Evolutionary conservation across 92 coral and sea anemone species (phyloP), one percentile per base, ranked within the genome.

Genomic region (Epizoanthus ramosus): DNA sequence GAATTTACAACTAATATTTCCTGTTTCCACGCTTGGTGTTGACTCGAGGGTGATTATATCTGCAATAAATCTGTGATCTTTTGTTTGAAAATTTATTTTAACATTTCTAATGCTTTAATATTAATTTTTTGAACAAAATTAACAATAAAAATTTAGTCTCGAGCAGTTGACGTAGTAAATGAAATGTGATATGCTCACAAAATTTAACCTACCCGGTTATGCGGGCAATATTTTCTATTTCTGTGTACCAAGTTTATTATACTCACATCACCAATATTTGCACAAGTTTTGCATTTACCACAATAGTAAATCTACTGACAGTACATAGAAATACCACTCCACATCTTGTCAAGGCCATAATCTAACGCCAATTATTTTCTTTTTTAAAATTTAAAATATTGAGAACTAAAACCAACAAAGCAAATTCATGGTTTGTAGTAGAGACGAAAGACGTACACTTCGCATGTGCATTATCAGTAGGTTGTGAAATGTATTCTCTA

Each of bases 161-260:
- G 21, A 33, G 18, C 4, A 35, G 28, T 33, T 16, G 18, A 3
- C 25, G 13, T 13, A 6, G 3, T 10, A 12, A 7, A 16, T 57
- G 50, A 16, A 17, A 18, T 15, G 58, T 57, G 23, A 35, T 18
- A 35, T 57, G 68, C 18, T 10, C 5, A 8, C 80, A 37, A 24
- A 23, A 57, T 16, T 15, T 74, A 19, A 28, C 67, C 22, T 54
- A 6, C n/a, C 16, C 50, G 39, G 22, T 75, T 31, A 57, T 15
- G 21, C 33, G 6, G 43, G 8, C 22, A 57, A 31, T 24, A 57
- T 13, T 12, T 57, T 17, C 15, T 14, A 28, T 56, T 75, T 16
- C 67, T 57, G 68, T 75, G 56, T 75, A 16, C 4, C 54, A 58
- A 57, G 57, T 58, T 58, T 33, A 75, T 35, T 75, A 57, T 57